These are phyloP conservation scores for Leptinotarsa haldemani DNA, from an alignment of 2,888 invertebrate species.

Conservation along the genomic window DNA sequence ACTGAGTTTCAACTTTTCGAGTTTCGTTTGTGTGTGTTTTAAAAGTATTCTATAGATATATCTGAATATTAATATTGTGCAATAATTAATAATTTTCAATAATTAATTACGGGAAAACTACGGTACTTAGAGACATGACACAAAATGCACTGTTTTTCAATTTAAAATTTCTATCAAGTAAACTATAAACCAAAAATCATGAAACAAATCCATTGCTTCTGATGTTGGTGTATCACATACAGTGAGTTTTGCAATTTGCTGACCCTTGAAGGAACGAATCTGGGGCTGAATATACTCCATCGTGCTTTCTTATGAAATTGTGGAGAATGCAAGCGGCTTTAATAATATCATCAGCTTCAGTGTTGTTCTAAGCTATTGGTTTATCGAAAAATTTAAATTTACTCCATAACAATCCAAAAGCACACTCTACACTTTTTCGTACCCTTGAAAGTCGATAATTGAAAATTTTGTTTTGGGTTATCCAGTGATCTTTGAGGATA, in stretches of 20 bases:
- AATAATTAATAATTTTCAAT: no score
- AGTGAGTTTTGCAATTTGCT: slow-evolving; percentile 27
- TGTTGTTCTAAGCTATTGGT: slow-evolving; percentile 33
- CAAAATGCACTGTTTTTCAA: no score
- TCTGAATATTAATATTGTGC: no score
- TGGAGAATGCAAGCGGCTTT: slow-evolving; percentile 34
- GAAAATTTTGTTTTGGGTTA: slow-evolving; percentile 33
- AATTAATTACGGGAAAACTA: no score
- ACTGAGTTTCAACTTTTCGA: no score
- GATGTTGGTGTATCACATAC: slow-evolving; percentile 31
- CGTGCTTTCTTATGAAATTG: slow-evolving; percentile 32
- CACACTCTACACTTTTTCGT: slow-evolving; percentile 31
- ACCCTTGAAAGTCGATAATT: slow-evolving; percentile 31
- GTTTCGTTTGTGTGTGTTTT: no score
- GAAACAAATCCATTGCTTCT: slow-evolving; percentile 21
- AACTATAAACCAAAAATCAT: no score
- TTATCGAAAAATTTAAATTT: slow-evolving; percentile 32
- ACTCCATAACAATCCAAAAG: slow-evolving; percentile 27
- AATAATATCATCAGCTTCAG: slow-evolving; percentile 30
- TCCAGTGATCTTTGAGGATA: slow-evolving; percentile 33
- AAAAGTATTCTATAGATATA: no score
- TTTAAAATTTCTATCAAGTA: no score
- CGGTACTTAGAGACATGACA: no score
- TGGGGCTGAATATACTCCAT: slow-evolving; percentile 29
- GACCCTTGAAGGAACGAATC: no score